Evolutionary conservation across 2,888 invertebrate genomes (phyloP), one percentile per base, ranked within the genome.

Genomic region (Lydus trimaculatus): DNA sequence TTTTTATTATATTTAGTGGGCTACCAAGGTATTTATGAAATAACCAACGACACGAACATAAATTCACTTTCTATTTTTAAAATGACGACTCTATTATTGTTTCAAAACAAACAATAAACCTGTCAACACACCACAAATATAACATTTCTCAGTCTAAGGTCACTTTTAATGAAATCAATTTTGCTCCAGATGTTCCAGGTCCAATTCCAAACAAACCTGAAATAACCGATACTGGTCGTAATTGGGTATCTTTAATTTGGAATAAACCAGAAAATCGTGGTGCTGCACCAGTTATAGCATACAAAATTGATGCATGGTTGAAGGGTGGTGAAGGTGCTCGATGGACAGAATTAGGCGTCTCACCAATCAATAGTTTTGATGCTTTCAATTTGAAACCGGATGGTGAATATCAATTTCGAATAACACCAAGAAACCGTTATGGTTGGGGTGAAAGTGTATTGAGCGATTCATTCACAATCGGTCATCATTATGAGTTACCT

Each of bases 191-290:
- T 87, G 93, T 94, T 72, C 95, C 95, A 66, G 92, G 92, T 66
- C 90, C 92, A 75, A 92, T 95, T 78, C 90, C 91, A 73, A 91
- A 91, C 65, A 92, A 92, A 77, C 94, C 95, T 25, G 87, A 89
- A 66, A 90, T 92, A 28, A 88, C 91, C n/a, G 94, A 95, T 83
- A 91, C 92, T n/a, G 95, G 95, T 58, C 90, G 89, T 80, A 94
- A 92, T 82, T 95, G 95, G 91, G 87, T 95, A 62, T 93, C 94
- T 1, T 86, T 96, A 67, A 89, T 90, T n/a, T 96, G 96, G 96
- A 90, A 90, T 36, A 94, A 94, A 82, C 91, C 94, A 0, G 89
- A 90, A 67, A 87, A 88, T 69, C 87, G 87, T 25, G 91, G 91
- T 61, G 88, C 90, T 0, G 93, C 93, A 3, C 94, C 95, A 0